Conservation (phyloP, 2,888 invertebrate genomes). For the Apamea anceps region DNA sequence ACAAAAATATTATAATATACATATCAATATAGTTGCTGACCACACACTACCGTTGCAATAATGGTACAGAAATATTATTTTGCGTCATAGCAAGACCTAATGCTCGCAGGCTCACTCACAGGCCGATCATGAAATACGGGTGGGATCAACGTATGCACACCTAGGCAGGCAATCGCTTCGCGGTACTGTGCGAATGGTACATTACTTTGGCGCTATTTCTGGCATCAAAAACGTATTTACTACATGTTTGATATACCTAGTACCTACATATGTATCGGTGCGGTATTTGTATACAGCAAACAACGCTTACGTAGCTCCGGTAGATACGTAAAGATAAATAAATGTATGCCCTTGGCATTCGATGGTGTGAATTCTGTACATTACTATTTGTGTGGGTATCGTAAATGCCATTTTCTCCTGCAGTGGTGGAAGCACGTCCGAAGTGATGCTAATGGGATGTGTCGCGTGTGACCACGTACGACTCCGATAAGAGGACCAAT, state of each 20-base stretch:
- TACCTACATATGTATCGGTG: constrained; percentile 6
- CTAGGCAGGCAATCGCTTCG: constrained; percentile 51
- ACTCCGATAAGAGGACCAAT: constrained; percentile 27
- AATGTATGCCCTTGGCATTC: constrained; percentile 56
- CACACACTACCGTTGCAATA: constrained; percentile 41
- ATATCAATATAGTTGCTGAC: constrained; percentile 52
- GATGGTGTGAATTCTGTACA: constrained; percentile 33
- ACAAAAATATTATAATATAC: constrained; percentile 8
- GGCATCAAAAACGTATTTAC: constrained; percentile 55
- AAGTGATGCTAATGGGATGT: constrained; percentile 8
- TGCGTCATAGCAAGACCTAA: constrained; percentile 56
- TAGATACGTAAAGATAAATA: constrained; percentile 51
- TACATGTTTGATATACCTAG: constrained; percentile 29
- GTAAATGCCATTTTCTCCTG: constrained; percentile 20
- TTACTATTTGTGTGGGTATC: constrained; percentile 12
- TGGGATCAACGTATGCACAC: constrained; percentile 45
- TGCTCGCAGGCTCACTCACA: constrained; percentile 39
- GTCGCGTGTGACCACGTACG: constrained; percentile 36
- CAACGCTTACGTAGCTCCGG: constrained; percentile 27
- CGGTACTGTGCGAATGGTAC: constrained; percentile 43
- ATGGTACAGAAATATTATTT: constrained; percentile 53
- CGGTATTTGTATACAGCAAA: constrained; percentile 50
- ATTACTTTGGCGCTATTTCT: constrained; percentile 57
- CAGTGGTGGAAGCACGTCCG: constrained; percentile 36
- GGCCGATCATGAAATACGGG: constrained; percentile 44